phyloP scores from a whole-genome alignment of 2,113 vertebrate species.

The Ibidorhyncha struthersii region DNA sequence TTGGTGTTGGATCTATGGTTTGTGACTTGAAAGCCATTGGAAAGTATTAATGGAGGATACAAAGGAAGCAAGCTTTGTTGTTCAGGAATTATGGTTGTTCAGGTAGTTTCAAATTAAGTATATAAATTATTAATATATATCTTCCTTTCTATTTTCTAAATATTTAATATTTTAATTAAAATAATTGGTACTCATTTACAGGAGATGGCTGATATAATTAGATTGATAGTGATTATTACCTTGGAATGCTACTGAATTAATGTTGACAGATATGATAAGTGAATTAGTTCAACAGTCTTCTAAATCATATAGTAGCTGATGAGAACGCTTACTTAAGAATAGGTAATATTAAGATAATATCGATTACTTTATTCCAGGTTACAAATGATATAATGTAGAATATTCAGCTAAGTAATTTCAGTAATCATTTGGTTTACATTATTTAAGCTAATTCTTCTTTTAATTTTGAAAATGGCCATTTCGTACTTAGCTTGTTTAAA shows the following conservation, averaged over 20 bases:
- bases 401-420: background rate
- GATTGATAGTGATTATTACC: constrained; percentile 59
- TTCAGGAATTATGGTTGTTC: constrained; percentile 1
- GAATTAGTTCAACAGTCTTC: constrained; percentile 2
- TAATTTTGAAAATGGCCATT: background rate
- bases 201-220: constrained; percentile 53
- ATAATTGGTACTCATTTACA: constrained; percentile 47
- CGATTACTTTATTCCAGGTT: background rate
- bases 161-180: constrained; percentile 69
- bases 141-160: constrained; percentile 60
- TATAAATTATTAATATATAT: constrained; percentile 31
- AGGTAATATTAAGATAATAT: background rate
- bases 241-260: constrained; percentile 44
- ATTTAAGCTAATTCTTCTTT: background rate
- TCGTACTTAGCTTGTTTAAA: background rate
- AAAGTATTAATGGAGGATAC: background rate
- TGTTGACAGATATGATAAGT: constrained; percentile 21
- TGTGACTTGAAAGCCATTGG: background rate
- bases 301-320: background rate
- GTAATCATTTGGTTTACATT: background rate
- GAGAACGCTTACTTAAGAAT: background rate
- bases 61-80: constrained; percentile 13
- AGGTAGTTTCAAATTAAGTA: constrained; percentile 10
- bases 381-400: background rate
- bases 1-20: background rate